Percentiles rank a stretch among this genome's conserved stretches.
phyloP scores from a whole-genome alignment of 2,888 invertebrate species.

The Beris chalybata region DNA sequence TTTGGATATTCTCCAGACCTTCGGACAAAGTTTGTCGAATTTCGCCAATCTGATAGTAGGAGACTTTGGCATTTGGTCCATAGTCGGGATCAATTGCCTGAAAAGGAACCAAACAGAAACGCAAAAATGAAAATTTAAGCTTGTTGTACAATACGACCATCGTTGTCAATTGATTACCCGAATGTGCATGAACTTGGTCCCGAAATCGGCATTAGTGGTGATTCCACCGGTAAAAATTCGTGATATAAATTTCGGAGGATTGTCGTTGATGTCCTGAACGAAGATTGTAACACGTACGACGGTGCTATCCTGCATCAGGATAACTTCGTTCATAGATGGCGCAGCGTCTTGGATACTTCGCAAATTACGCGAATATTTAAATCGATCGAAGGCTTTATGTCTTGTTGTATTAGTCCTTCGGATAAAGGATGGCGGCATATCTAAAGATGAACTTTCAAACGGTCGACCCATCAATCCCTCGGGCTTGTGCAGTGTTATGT shows the following conservation, averaged over 20 bases:
- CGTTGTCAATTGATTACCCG: conserved; percentile 60
- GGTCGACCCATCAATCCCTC: conserved; percentile 14
- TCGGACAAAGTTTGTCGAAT: conserved; percentile 83
- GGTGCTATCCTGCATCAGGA: conserved; percentile 64
- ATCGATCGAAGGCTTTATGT: conserved; percentile 43
- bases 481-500: conserved; percentile 3
- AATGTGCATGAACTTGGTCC: conserved; percentile 81
- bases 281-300: conserved; percentile 69
- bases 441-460: too few relatives aligned
- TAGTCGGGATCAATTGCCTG: conserved; percentile 77
- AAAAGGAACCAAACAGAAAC: conserved; percentile 38
- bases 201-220: conserved; percentile 90
- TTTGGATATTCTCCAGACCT: conserved; percentile 78
- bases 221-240: conserved; percentile 91
- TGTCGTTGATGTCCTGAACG: conserved; percentile 88
- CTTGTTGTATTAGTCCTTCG: conserved; percentile 21
- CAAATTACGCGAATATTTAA: conserved; percentile 46
- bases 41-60: conserved; percentile 77
- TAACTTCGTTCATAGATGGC: conserved; percentile 36
- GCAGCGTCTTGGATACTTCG: conserved; percentile 37
- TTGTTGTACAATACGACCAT: background rate
- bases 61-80: conserved; percentile 72
- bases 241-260: conserved; percentile 79
- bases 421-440: conserved; percentile 7
- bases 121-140: background rate